Evolutionary conservation across 2,888 invertebrate species (phyloP), one percentile per base, ranked within the genome.

Genomic region (Dascillus cervinus): DNA sequence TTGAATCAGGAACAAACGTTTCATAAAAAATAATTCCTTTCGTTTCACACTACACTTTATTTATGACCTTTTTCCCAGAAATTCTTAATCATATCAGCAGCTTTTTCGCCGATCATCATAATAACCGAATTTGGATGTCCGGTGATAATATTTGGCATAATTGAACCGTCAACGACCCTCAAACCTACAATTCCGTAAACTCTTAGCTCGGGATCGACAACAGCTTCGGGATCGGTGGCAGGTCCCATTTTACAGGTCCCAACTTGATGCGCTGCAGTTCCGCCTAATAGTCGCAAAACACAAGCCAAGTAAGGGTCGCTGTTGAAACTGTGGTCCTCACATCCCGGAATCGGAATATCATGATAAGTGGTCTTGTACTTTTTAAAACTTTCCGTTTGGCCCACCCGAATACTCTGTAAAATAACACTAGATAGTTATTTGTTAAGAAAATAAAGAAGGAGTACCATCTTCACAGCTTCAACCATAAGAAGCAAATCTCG

Each of bases 241-340:
- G 62, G 62, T 1, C 64, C 67, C 72, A 72, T 72, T 49, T 65
- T 68, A 40, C 70, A 70, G 2, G 71, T 71, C 3, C 71, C 70
- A 1, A 62, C 64, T 60, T 79, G 77, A 55, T 82, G 82, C 37
- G 82, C 82, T 43, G 85, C 62, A 26, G 80, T 82, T 31, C 80
- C 77, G 3, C 81, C 79, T 11, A 81, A 73, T 40, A 77, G 75
- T 42, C 78, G 73, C 11, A 82, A 71, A 22, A 78, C 77, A 52
- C 87, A 88, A 28, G 71, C 70, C 84, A 84, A 86, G 55, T 87
- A 86, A 6, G 67, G 61, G 44, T 84, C 78, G 2, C 76, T 75
- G 34, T 71, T 72, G 53, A 82, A 82, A 3, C 45, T 23, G 3
- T 71, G 50, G 26, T 71, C 55, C 44, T 75, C 73, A 52, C 87